Evolutionary conservation across 2,797 vertebrate genomes (phyloP).

Genomic region (Clarias pachynema): DNA sequence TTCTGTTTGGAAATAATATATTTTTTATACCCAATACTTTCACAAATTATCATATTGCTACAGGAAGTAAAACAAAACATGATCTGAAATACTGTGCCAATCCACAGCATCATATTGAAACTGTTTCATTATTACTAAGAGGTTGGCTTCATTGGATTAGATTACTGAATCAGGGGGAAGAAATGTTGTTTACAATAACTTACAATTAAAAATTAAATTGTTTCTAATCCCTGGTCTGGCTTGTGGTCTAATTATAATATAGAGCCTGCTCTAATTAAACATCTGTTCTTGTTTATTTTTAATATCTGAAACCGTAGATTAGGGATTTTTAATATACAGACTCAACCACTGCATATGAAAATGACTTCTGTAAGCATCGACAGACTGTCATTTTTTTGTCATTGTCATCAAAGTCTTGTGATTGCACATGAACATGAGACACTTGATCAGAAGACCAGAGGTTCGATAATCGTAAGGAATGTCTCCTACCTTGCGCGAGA

Average conservation of each 20-base stretch:
- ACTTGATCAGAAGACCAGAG: not conserved
- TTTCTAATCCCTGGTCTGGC: not conserved
- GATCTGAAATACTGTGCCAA: not conserved
- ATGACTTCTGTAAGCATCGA: not conserved
- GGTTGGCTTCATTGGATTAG: not conserved
- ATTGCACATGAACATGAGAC: not conserved
- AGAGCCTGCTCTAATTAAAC: not conserved
- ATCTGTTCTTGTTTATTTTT: not conserved
- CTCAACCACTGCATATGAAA: too few relatives aligned
- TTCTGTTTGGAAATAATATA: not conserved
- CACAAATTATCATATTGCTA: not conserved
- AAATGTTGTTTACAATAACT: not conserved
- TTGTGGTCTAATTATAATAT: not conserved
- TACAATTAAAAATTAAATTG: not conserved
- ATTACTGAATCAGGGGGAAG: not conserved
- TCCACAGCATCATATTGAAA: not conserved
- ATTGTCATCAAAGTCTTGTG: not conserved
- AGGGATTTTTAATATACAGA: not conserved
- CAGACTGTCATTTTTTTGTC: not conserved
- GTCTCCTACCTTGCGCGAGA: conserved; percentile 83
- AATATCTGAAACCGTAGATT: not conserved
- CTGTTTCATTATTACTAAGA: not conserved
- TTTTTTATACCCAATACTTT: not conserved
- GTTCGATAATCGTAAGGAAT: not conserved
- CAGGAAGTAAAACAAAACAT: not conserved